Evolutionary conservation across 2,113 vertebrate species (phyloP), one percentile per base, ranked within the genome.

Genomic region (Apodemus speciosus): DNA sequence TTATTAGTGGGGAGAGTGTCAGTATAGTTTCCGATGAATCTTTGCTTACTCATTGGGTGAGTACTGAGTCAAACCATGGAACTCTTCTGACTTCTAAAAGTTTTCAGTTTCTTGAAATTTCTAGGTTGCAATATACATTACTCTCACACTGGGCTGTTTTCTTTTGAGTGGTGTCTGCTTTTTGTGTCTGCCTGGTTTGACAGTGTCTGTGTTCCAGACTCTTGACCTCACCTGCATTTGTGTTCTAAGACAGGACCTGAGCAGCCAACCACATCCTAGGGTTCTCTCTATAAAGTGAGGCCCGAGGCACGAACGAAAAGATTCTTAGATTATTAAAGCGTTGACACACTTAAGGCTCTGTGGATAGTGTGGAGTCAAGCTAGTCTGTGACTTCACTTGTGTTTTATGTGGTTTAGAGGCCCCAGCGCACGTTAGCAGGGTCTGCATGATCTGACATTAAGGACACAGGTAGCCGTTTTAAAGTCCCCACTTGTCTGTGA

Each of bases 1-100:
- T 46, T 0, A 0, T 2, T 14, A 2, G 2, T 0, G 58, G 32
- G 51, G 7, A 7, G 10, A 20, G 68, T 3, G 46, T 6, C 0
- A 2, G 3, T 20, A 2, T 64, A 1, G 21, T 46, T 38, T 32
- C 20, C 2, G 14, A 15, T 0, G 21, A 7, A 46, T 0, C 3
- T n/a, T 7, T 25, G 21, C 8, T 53, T 58, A 3, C 21, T 66
- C 15, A 2, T 0, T 30, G 20, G 21, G 51, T 53, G 0, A 0
- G 11, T 0, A 11, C 8, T 30, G 85, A 56, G 8, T 46, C 14
- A 2, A 15, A 49, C 32, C 20, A 30, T 2, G 0, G 14, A 0
- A 6, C 32, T 49, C n/a, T 49, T 32, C 43, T 0, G 0, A 3
- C 0, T 30, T n/a, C 38, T 1, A 43, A 32, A 21, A n/a, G 4